Base-by-base conservation (phyloP, 2,888 invertebrate genomes). In the Conus canariensis region DNA sequence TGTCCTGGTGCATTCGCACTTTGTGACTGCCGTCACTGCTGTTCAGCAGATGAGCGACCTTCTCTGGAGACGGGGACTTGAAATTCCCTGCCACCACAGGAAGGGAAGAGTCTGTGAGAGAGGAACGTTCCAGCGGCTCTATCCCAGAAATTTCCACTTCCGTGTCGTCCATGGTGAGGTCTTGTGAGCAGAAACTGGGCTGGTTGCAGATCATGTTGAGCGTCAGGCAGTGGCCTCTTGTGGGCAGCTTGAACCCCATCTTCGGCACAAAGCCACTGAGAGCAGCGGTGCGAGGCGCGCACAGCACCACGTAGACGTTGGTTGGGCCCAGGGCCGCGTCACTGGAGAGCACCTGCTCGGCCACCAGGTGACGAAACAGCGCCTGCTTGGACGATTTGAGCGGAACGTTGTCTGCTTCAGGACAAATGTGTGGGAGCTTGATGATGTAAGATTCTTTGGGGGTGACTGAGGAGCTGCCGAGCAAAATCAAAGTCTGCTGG, bases 81-180 rank as follows among this genome's bases (percentile, higher is more conserved):
- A 87, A 25, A 19, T 88, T 45, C 22, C 77, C 22, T 14, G 88
- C 88, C 70, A 87, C 58, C 16, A 30, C n/a, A n/a, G 60, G 59
- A 19, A 59, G 56, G n/a, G 77, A 58, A 22, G 22, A 74, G 80
- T 60, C 83, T 9, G 58, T 25, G 12, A 83, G 56, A n/a, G 88
- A 82, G 10, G 89, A 89, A n/a, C 85, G 64, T 56, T 94, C 93
- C 45, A 94, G 91, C 9, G 94, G 93, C 87, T 95, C 94, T 90
- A 94, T 94, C n/a, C 95, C 95, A 12, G 94, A 94, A 80, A 94
- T 93, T 30, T 94, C 94, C 45, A 93, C 90, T 16, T 92, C 92
- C 8, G 91, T 80, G 58, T 92, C 92, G 60, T 92, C 93, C 58
- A 90, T 91, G 10, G 93, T 93, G 83, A 94, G 82, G 88, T 94